These are phyloP conservation scores for Melanocharis versteri DNA, from an alignment of 2,113 vertebrate genomes.

Conservation along the genomic window DNA sequence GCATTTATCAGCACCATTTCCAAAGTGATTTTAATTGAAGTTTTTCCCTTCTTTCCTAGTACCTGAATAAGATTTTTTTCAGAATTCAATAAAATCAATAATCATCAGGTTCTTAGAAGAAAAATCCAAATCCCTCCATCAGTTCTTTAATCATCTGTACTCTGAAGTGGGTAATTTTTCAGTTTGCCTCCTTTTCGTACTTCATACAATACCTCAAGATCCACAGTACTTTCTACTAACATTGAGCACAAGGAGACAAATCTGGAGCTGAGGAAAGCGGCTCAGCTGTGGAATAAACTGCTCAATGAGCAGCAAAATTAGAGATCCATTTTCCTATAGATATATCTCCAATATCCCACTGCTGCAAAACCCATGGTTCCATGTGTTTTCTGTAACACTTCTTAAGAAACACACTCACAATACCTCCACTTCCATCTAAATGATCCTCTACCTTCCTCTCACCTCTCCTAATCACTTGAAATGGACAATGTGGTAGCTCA, in stretches of 20 bases:
- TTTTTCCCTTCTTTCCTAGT: neutral
- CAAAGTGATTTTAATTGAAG: neutral
- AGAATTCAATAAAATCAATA: neutral
- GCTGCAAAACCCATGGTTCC: neutral
- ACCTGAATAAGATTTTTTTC: neutral
- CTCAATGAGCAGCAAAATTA: neutral
- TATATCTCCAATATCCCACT: neutral
- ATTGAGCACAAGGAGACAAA: neutral
- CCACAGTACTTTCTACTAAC: neutral
- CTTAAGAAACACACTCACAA: neutral
- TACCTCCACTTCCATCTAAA: neutral
- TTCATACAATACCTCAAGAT: neutral
- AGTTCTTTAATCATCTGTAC: neutral
- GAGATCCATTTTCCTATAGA: neutral
- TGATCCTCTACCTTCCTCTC: neutral
- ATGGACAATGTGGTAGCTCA: neutral
- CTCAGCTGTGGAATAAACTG: neutral
- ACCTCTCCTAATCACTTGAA: neutral
- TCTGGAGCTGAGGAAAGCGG: neutral
- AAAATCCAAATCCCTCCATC: neutral
- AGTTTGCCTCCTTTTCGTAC: neutral
- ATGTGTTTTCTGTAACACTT: neutral
- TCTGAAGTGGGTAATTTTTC: neutral
- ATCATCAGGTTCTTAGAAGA: neutral
- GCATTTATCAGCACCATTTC: neutral